Percentiles rank a stretch among this genome's conserved stretches.
Evolutionary conservation across 2,113 vertebrate species (phyloP).

Genomic region (Orycteropus afer): DNA sequence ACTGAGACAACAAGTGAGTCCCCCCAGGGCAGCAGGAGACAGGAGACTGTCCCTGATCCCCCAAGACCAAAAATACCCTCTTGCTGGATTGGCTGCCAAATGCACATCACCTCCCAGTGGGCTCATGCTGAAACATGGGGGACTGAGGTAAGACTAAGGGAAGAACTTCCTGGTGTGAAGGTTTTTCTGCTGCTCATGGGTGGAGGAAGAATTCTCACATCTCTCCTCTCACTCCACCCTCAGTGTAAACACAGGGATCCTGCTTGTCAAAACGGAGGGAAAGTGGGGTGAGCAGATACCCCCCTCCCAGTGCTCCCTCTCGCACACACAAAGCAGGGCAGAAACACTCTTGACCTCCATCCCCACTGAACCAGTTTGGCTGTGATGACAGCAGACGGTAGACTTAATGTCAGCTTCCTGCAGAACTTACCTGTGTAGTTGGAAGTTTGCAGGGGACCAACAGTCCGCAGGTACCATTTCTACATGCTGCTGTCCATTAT

Average conservation of each 20-base stretch:
- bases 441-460: neutral
- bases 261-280: slow-evolving; percentile 64
- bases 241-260: slow-evolving; percentile 72
- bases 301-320: neutral
- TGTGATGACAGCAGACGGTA: neutral
- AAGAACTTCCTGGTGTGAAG: slow-evolving; percentile 53
- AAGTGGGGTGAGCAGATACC: slow-evolving; percentile 58
- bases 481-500: neutral
- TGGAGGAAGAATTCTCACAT: slow-evolving; percentile 55
- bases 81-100: neutral
- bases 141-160: neutral
- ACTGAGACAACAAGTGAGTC: slow-evolving; percentile 11
- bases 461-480: neutral
- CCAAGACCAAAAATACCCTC: neutral
- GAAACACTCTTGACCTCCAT: slow-evolving; percentile 47
- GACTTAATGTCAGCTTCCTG: neutral
- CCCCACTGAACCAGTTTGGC: slow-evolving; percentile 69
- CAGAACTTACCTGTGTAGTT: neutral
- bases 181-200: slow-evolving; percentile 49
- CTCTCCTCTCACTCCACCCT: slow-evolving; percentile 70
- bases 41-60: neutral
- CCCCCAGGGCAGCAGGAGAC: neutral
- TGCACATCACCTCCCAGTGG: neutral
- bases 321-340: neutral
- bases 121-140: neutral